phyloP scores from a whole-genome alignment of 2,113 vertebrate genomes.

The Gulo gulo region DNA sequence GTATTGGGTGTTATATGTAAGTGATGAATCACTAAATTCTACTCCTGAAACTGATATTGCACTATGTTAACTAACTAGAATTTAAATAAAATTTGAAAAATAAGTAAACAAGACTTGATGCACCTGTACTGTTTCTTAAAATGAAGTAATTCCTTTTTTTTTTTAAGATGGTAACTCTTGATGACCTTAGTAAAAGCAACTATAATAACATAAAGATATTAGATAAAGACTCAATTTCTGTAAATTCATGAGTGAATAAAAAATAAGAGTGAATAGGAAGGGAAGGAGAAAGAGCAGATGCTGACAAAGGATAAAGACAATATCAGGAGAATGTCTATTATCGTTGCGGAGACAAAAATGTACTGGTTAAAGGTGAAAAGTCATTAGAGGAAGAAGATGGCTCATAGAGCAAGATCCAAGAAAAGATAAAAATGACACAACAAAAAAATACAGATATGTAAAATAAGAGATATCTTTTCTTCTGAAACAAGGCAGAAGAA shows the following conservation, averaged over 20 bases:
- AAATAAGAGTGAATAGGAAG: not conserved
- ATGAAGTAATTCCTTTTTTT: not conserved
- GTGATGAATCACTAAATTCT: not conserved
- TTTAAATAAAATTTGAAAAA: not conserved
- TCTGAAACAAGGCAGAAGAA: not conserved
- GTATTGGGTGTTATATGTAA: not conserved
- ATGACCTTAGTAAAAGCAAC: not conserved
- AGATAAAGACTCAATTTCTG: not conserved
- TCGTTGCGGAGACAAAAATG: not conserved
- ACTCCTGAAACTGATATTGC: not conserved
- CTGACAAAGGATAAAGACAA: not conserved
- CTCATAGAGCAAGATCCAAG: not conserved
- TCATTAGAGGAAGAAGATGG: not conserved
- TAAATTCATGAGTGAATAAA: not conserved
- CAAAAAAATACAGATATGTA: not conserved
- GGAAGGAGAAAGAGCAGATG: not conserved
- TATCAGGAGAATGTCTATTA: not conserved
- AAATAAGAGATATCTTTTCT: not conserved
- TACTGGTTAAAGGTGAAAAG: not conserved
- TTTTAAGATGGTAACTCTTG: not conserved
- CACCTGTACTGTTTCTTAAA: not conserved
- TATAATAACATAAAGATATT: not conserved
- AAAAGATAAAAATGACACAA: not conserved
- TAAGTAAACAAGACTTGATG: not conserved
- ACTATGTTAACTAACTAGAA: not conserved